Percentiles rank a stretch among this genome's conserved stretches.
phyloP scores from a whole-genome alignment of 1,140 invertebrate genomes.

The Drosophila albomicans region DNA sequence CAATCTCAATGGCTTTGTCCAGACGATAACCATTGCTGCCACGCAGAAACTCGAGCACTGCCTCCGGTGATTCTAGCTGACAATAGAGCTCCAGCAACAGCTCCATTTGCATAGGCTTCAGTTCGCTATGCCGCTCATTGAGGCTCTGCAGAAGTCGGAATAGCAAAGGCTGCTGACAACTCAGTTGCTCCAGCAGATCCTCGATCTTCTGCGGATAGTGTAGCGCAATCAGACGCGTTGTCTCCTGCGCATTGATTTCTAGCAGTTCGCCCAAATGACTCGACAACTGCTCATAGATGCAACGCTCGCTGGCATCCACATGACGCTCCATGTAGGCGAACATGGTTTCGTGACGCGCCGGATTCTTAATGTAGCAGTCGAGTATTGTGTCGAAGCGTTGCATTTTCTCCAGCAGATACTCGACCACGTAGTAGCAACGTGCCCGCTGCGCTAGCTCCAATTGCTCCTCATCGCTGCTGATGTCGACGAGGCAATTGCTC shows the following conservation, averaged over 20 bases:
- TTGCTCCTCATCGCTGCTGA: conserved; percentile 83
- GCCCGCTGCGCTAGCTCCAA: conserved; percentile 83
- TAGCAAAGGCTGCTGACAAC: conserved; percentile 85
- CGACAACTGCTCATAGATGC: conserved; percentile 85
- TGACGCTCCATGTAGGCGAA: conserved; percentile 91
- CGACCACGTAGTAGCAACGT: conserved; percentile 85
- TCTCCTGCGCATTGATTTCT: conserved; percentile 84
- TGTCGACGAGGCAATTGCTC: conserved; percentile 88
- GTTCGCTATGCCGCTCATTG: conserved; percentile 86
- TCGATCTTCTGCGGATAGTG: conserved; percentile 83
- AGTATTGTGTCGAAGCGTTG: conserved; percentile 85
- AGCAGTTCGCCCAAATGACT: conserved; percentile 82
- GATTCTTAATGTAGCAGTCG: conserved; percentile 85
- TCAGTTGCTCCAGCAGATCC: conserved; percentile 83
- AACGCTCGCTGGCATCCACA: conserved; percentile 86
- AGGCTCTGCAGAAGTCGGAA: conserved; percentile 88
- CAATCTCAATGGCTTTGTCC: conserved; percentile 85
- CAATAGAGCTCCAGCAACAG: conserved; percentile 90
- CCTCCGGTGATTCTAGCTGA: conserved; percentile 85
- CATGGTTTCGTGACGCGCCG: conserved; percentile 88
- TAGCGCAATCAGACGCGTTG: conserved; percentile 86
- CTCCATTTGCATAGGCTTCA: conserved; percentile 87
- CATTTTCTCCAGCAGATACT: conserved; percentile 85
- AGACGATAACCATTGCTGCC: conserved; percentile 66
- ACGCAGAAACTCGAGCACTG: conserved; percentile 73